These are phyloP conservation scores for Cyaniris semiargus DNA, from an alignment of 2,888 invertebrate genomes.

Conservation along the genomic window DNA sequence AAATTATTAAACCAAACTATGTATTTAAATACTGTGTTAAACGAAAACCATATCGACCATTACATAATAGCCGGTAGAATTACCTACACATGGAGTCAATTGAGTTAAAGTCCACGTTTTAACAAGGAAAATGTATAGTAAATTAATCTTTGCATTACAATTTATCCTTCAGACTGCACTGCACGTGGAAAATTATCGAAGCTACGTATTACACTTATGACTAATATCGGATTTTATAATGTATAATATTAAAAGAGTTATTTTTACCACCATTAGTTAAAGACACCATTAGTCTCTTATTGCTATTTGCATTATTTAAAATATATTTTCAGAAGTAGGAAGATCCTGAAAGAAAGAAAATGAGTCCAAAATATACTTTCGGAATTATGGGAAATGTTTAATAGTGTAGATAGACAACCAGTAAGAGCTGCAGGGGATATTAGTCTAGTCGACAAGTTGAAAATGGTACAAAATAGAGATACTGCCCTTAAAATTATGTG, in stretches of 20 bases:
- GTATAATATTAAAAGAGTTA: neutral
- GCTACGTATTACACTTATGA: conserved; percentile 12
- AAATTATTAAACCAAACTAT: neutral
- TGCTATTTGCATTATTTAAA: neutral
- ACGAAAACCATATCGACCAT: neutral
- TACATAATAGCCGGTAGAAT: conserved; percentile 28
- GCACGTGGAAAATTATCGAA: conserved; percentile 21
- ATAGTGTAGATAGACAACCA: neutral
- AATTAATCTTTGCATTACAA: conserved; percentile 40
- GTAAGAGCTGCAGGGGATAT: neutral
- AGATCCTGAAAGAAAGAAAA: neutral
- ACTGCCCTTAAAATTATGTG: no score
- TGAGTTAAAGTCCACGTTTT: conserved; percentile 29
- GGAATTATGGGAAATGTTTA: neutral
- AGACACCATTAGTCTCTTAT: no score
- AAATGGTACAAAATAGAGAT: no score
- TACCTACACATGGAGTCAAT: conserved; percentile 12
- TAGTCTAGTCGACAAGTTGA: no score
- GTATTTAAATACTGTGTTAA: neutral
- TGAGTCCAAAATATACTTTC: neutral
- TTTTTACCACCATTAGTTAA: no score
- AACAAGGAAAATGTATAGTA: conserved; percentile 40
- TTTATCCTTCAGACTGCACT: conserved; percentile 36
- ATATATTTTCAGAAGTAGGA: neutral
- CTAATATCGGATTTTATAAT: neutral